phyloP scores from a whole-genome alignment of 2,113 vertebrate genomes.

The Polyodon spathula region DNA sequence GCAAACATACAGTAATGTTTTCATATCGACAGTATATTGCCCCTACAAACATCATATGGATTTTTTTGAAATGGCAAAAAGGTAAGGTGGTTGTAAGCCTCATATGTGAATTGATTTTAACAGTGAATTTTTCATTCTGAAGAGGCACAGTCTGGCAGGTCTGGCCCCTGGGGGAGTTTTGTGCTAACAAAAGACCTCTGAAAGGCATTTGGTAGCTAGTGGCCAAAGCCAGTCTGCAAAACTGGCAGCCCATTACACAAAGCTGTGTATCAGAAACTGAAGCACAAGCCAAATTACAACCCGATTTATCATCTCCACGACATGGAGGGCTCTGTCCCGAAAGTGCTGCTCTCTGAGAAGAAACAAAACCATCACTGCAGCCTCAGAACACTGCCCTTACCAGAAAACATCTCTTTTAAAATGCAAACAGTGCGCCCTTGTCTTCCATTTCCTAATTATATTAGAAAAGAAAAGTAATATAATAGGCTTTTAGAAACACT shows the following conservation, averaged over 20 bases:
- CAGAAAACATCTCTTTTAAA: constrained; percentile 41
- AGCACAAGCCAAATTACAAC: constrained; percentile 43
- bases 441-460: constrained; percentile 29
- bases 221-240: constrained; percentile 22
- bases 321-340: constrained; percentile 29
- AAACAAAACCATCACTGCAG: constrained; percentile 35
- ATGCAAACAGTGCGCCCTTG: constrained; percentile 48
- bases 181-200: constrained; percentile 47
- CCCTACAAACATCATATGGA: no score
- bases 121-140: constrained; percentile 42
- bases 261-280: constrained; percentile 19
- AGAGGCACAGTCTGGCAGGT: constrained; percentile 34
- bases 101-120: constrained; percentile 28
- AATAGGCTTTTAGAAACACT: constrained; percentile 15
- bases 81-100: no score
- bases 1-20: no score
- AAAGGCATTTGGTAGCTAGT: constrained; percentile 40
- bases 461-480: constrained; percentile 10
- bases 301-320: constrained; percentile 60
- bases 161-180: constrained; percentile 29
- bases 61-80: no score
- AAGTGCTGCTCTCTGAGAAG: constrained; percentile 40
- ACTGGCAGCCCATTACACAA: constrained; percentile 42
- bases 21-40: no score
- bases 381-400: constrained; percentile 20